These are phyloP conservation scores for Euzophera pinguis DNA, from an alignment of 2,888 invertebrate species.

Conservation along the genomic window DNA sequence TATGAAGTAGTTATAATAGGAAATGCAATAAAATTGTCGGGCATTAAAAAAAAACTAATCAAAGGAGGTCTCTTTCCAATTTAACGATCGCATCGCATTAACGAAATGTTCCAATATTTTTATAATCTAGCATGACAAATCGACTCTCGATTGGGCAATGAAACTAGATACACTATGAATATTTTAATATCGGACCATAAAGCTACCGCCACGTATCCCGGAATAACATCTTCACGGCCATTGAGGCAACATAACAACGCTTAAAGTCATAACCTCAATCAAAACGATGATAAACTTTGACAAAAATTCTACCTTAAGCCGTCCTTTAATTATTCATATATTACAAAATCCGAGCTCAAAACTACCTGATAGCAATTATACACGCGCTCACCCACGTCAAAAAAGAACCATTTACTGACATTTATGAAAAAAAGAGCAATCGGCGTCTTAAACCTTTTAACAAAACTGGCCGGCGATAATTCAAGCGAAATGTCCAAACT, in stretches of 20 bases:
- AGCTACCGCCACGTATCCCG: constrained; percentile 65
- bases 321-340: constrained; percentile 79
- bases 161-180: constrained; percentile 44
- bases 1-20: neutral
- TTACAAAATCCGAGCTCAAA: constrained; percentile 63
- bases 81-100: constrained; percentile 60
- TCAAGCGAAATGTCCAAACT: constrained; percentile 79
- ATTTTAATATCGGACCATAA: constrained; percentile 56
- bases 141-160: constrained; percentile 50
- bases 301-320: constrained; percentile 78
- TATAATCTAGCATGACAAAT: constrained; percentile 72
- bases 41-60: constrained; percentile 53
- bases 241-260: constrained; percentile 35
- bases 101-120: constrained; percentile 56
- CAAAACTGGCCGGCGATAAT: constrained; percentile 76
- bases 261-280: constrained; percentile 73
- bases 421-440: constrained; percentile 64
- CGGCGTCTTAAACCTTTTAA: constrained; percentile 70
- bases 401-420: constrained; percentile 63
- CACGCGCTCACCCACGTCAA: constrained; percentile 78
- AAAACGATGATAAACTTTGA: constrained; percentile 77
- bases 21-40: constrained; percentile 16
- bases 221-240: constrained; percentile 49
- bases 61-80: constrained; percentile 48
- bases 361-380: constrained; percentile 79